A percentile compares a stretch with the other conserved stretches of the same genome.
Evolutionary conservation across 1,140 invertebrate species (phyloP).

Genomic region (Chionoecetes opilio): DNA sequence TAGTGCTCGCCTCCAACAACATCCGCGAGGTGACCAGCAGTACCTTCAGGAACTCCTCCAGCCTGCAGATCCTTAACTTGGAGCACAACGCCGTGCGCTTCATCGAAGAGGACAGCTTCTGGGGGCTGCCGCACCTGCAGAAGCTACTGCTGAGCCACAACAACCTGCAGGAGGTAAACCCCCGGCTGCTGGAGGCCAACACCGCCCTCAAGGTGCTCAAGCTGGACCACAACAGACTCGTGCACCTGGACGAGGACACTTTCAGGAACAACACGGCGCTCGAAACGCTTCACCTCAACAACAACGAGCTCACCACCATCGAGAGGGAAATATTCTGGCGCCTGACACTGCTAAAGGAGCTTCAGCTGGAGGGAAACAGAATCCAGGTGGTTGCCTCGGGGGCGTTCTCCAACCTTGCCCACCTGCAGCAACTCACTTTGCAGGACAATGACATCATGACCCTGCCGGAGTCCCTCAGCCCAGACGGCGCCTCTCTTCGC

Average conservation of each 20-base stretch:
- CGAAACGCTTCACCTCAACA: constrained; percentile 92
- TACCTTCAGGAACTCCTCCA: constrained; percentile 90
- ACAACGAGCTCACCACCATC: constrained; percentile 91
- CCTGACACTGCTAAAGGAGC: constrained; percentile 90
- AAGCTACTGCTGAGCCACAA: constrained; percentile 94
- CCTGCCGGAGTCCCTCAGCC: constrained; percentile 90
- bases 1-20: constrained; percentile 96
- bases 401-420: constrained; percentile 91
- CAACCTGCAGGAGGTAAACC: constrained; percentile 91
- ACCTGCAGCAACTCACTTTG: constrained; percentile 93
- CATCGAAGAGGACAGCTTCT: constrained; percentile 90
- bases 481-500: constrained; percentile 88
- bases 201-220: constrained; percentile 91
- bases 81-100: constrained; percentile 93
- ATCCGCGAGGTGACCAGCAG: constrained; percentile 92
- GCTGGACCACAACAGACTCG: constrained; percentile 95
- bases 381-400: constrained; percentile 92
- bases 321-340: constrained; percentile 91
- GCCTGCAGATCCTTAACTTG: constrained; percentile 92
- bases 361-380: constrained; percentile 94
- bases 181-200: constrained; percentile 90
- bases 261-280: constrained; percentile 90
- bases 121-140: constrained; percentile 89
- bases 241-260: constrained; percentile 90
- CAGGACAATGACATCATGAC: constrained; percentile 91